Base-by-base conservation (phyloP, 2,888 invertebrate genomes). In the Acanthosepion pharaonis region DNA sequence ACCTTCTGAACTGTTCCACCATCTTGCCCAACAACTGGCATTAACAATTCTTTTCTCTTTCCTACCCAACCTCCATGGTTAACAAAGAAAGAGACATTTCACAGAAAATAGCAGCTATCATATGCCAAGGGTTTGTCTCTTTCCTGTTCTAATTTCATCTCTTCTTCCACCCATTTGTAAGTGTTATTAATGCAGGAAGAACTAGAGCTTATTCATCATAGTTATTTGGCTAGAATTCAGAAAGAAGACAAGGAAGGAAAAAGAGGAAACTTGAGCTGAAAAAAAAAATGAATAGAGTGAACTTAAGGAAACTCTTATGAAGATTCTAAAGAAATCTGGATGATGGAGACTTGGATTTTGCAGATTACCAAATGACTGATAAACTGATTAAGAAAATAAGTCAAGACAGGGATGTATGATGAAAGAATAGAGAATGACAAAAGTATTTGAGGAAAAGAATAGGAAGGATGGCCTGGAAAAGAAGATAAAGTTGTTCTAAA, bases 161-260 rank as follows among this genome's bases (percentile, higher is more conserved):
- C n/a, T 33, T 11, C 78, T n/a, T 33, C 33, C 78, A 11, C n/a
- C n/a, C 8, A 18, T 78, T 78, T 11, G n/a, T 33, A 78, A 78
- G 78, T 78, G n/a, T n/a, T n/a, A 78, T 78, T 15, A 78, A 78
- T 78, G 78, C 78, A n/a, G 11, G 11, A 78, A n/a, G 78, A n/a
- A 78, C 78, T n/a, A n/a, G n/a, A 78, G n/a, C 78, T 78, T 78
- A n/a, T 78, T n/a, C 78, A n/a, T 78, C 78, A 78, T 78, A n/a
- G n/a, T n/a, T 78, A n/a, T 78, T 15, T 78, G 78, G 78, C 78
- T 5, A 33, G 4, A 78, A n/a, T n/a, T 78, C 78, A 78, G 11
- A 0, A 33, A 33, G 11, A n/a, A 9, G 78, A 78, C 78, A n/a
- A 64, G 6, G 11, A 78, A n/a, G 15, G 9, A 18, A 33, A n/a